Evolutionary conservation across 2,797 vertebrate genomes (phyloP).

Genomic region (Falco cherrug): DNA sequence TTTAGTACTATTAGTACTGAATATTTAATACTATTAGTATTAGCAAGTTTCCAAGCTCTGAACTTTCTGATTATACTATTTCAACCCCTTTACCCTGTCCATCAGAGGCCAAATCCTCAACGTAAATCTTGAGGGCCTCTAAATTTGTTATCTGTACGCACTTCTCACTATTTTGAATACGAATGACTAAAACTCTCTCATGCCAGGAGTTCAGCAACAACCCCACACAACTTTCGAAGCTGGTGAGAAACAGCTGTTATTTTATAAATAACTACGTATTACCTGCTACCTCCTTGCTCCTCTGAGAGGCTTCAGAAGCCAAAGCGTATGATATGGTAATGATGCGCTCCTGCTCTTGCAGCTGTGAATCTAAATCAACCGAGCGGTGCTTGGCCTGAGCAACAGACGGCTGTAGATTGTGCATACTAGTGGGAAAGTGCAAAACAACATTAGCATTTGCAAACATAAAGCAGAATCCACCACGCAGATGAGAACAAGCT

Average conservation of each 20-base stretch:
- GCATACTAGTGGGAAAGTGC: slow-evolving; percentile 79
- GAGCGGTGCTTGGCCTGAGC: slow-evolving; percentile 82
- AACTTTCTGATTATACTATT: not conserved
- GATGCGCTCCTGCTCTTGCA: slow-evolving; percentile 94
- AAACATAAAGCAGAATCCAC: slow-evolving; percentile 5
- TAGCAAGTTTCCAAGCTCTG: not conserved
- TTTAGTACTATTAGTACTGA: not conserved
- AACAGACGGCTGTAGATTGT: slow-evolving; percentile 83
- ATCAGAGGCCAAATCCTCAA: not conserved
- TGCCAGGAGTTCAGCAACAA: slow-evolving; percentile 12
- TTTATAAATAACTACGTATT: slow-evolving; percentile 72
- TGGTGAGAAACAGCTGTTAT: slow-evolving; percentile 38
- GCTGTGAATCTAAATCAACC: slow-evolving; percentile 84
- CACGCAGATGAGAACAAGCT: not conserved
- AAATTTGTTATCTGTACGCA: not conserved
- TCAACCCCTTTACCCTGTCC: not conserved
- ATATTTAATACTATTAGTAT: not conserved
- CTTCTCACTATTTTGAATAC: not conserved
- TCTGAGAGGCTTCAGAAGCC: slow-evolving; percentile 95
- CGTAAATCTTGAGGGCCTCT: not conserved
- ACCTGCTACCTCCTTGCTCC: slow-evolving; percentile 98
- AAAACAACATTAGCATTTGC: slow-evolving; percentile 56
- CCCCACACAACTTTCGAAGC: not conserved
- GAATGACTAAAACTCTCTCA: not conserved
- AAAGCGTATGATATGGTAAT: slow-evolving; percentile 97